Evolutionary conservation across 2,113 vertebrate genomes (phyloP).

Genomic region (Asarcornis scutulata): DNA sequence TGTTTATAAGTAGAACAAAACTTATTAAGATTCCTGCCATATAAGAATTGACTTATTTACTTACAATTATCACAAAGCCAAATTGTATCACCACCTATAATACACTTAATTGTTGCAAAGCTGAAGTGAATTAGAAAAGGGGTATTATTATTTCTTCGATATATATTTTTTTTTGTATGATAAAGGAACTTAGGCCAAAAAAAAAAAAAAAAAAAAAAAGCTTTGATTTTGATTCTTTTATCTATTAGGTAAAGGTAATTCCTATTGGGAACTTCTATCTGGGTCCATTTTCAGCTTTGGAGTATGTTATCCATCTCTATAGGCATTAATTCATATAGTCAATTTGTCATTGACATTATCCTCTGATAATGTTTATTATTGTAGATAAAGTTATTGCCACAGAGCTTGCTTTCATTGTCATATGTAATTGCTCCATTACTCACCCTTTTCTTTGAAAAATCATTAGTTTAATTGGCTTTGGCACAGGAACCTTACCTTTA

Average conservation of each 20-base stretch:
- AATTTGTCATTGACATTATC: not conserved
- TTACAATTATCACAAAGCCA: not conserved
- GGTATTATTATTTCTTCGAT: not conserved
- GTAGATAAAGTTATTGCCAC: not conserved
- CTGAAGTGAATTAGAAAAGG: not conserved
- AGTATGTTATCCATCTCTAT: not conserved
- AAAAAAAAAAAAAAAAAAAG: too few relatives aligned
- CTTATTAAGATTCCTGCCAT: not conserved
- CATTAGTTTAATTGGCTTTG: not conserved
- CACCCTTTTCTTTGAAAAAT: not conserved
- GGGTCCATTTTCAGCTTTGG: not conserved
- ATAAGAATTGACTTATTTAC: not conserved
- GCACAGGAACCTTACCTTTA: not conserved
- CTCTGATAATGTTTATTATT: not conserved
- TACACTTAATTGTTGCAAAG: not conserved
- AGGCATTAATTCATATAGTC: not conserved
- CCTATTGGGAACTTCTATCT: not conserved
- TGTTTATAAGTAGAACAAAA: not conserved
- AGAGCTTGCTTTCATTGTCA: not conserved
- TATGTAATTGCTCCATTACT: not conserved
- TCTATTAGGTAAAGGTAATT: too few relatives aligned
- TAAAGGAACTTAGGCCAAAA: not conserved
- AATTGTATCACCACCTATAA: not conserved
- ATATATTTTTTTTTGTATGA: not conserved
- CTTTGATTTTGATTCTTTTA: too few relatives aligned